Evolutionary conservation across 64 coral and sea anemone species (phyloP).

Genomic region (Porites lutea): DNA sequence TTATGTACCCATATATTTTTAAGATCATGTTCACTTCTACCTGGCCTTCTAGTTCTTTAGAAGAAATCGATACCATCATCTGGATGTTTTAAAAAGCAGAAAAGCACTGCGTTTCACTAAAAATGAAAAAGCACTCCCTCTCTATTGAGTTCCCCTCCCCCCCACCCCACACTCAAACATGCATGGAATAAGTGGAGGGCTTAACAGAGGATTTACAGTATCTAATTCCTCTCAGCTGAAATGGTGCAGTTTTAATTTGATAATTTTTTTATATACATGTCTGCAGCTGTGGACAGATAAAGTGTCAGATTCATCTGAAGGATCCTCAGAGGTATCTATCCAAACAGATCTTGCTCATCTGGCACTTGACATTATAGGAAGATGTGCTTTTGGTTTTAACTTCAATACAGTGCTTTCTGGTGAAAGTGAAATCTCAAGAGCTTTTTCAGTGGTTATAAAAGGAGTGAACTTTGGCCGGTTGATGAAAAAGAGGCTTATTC

Average conservation of each 20-base stretch:
- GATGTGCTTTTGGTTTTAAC: slow-evolving; percentile 75
- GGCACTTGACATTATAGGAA: slow-evolving; percentile 71
- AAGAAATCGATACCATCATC: too few relatives aligned
- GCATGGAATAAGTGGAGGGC: too few relatives aligned
- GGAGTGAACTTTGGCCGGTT: slow-evolving; percentile 27
- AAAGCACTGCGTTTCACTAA: too few relatives aligned
- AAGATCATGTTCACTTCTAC: too few relatives aligned
- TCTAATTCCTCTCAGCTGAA: not conserved
- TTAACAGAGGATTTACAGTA: too few relatives aligned
- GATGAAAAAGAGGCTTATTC: slow-evolving; percentile 46
- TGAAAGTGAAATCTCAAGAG: slow-evolving; percentile 47
- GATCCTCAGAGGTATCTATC: slow-evolving; percentile 20
- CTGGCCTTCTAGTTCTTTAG: too few relatives aligned
- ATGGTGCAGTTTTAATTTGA: not conserved
- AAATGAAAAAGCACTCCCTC: too few relatives aligned
- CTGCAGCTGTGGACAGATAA: slow-evolving; percentile 61
- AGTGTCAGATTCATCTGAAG: slow-evolving; percentile 22
- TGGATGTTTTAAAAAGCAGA: too few relatives aligned
- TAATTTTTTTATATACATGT: not conserved
- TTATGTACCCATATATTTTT: too few relatives aligned
- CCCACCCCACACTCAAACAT: too few relatives aligned
- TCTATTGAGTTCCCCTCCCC: too few relatives aligned
- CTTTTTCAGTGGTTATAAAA: slow-evolving; percentile 54
- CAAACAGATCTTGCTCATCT: slow-evolving; percentile 23
- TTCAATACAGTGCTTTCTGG: slow-evolving; percentile 68